These are phyloP conservation scores for Leucophenga maculata DNA, from an alignment of 2,888 invertebrate genomes.

Conservation along the genomic window DNA sequence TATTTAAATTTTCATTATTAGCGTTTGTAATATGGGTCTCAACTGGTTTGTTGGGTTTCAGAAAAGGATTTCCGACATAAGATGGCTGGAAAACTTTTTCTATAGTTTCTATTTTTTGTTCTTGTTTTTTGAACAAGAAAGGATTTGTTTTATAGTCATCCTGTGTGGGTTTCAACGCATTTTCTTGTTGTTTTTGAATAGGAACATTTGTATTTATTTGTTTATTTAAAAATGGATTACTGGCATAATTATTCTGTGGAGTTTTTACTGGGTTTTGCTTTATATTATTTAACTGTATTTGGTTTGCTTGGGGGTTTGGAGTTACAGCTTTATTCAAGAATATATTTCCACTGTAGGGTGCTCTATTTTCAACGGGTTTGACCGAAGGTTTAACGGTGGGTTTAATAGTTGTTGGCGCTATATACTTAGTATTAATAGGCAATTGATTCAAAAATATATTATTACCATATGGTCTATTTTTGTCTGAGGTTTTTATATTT, in stretches of 20 bases:
- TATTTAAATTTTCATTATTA: not conserved
- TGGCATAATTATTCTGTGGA: constrained; percentile 18
- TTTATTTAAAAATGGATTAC: constrained; percentile 40
- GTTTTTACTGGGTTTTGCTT: not conserved
- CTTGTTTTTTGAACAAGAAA: constrained; percentile 41
- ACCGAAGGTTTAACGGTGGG: not conserved
- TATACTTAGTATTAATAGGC: not conserved
- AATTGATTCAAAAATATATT: constrained; percentile 46
- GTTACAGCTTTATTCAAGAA: constrained; percentile 27
- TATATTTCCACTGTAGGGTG: constrained; percentile 32
- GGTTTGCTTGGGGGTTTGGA: constrained; percentile 17
- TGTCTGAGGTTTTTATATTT: constrained; percentile 16
- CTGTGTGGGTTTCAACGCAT: constrained; percentile 22
- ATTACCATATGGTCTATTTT: constrained; percentile 31
- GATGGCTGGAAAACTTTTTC: constrained; percentile 10
- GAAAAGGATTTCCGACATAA: constrained; percentile 51
- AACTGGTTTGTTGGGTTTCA: constrained; percentile 33
- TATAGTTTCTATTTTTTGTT: not conserved
- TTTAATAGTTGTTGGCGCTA: not conserved
- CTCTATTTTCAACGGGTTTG: constrained; percentile 1
- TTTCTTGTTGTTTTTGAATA: not conserved
- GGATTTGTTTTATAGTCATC: constrained; percentile 43
- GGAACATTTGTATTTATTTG: not conserved
- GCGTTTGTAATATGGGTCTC: not conserved
- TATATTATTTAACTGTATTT: not conserved